Conservation (phyloP, 2,888 invertebrate species). For the Punctoribates punctum region DNA sequence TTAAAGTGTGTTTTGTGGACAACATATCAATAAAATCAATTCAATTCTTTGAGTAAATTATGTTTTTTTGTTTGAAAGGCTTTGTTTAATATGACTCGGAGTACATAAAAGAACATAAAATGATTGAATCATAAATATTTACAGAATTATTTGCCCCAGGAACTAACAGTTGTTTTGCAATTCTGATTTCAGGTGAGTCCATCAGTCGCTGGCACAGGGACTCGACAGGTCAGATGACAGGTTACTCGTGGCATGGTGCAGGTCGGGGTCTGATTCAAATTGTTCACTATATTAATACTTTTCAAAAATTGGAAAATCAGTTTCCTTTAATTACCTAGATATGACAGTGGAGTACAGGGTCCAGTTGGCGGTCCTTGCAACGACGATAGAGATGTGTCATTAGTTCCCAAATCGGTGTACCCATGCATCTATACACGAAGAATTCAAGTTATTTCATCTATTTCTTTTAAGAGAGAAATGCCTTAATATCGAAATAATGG, state of each 20-base stretch:
- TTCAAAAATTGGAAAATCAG: not conserved
- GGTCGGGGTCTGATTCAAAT: conserved; percentile 45
- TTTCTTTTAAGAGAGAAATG: too few relatives aligned
- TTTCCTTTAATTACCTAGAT: conserved; percentile 36
- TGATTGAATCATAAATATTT: conserved; percentile 3
- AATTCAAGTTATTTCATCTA: not conserved
- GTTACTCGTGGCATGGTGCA: conserved; percentile 48
- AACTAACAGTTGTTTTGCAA: conserved; percentile 26
- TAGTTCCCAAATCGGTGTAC: conserved; percentile 61
- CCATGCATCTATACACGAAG: conserved; percentile 73
- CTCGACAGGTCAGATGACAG: conserved; percentile 48
- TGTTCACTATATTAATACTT: not conserved
- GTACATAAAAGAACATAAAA: conserved; percentile 18
- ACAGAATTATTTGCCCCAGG: not conserved
- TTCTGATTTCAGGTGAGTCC: not conserved
- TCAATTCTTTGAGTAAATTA: conserved; percentile 14
- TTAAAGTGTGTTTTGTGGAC: conserved; percentile 12
- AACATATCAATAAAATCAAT: not conserved
- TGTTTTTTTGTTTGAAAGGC: not conserved
- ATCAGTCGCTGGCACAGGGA: conserved; percentile 47
- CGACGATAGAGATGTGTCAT: conserved; percentile 55
- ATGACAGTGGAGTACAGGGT: conserved; percentile 51
- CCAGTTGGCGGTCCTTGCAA: conserved; percentile 55
- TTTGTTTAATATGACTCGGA: not conserved
- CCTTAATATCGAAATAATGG: too few relatives aligned